These are phyloP conservation scores for Melolontha melolontha DNA, from an alignment of 2,888 invertebrate species.

Conservation along the genomic window DNA sequence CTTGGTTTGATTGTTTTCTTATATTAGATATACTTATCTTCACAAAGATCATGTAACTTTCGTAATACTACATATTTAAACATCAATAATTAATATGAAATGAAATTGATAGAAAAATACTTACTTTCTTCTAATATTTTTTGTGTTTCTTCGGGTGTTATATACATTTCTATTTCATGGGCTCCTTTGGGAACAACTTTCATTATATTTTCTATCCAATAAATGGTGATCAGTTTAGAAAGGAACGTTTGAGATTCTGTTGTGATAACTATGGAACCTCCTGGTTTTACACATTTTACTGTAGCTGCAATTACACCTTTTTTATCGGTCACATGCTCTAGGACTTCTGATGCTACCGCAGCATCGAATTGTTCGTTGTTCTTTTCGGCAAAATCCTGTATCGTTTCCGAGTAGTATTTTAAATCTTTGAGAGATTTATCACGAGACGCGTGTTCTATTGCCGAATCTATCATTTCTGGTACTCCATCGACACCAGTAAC, in stretches of 20 bases:
- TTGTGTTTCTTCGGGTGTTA: constrained; percentile 29
- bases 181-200: constrained; percentile 19
- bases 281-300: constrained; percentile 58
- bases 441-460: constrained; percentile 70
- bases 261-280: constrained; percentile 64
- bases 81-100: too few relatives aligned
- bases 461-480: constrained; percentile 73
- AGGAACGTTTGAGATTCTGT: constrained; percentile 65
- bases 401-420: constrained; percentile 64
- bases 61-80: too few relatives aligned
- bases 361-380: constrained; percentile 68
- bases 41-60: too few relatives aligned
- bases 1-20: too few relatives aligned
- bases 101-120: background rate
- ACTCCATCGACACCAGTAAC: constrained; percentile 85
- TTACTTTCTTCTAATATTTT: constrained; percentile 30
- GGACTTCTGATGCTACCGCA: constrained; percentile 75
- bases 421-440: constrained; percentile 56
- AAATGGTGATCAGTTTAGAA: constrained; percentile 61
- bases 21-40: too few relatives aligned
- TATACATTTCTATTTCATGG: constrained; percentile 20
- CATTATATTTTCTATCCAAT: constrained; percentile 23
- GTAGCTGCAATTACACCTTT: constrained; percentile 67
- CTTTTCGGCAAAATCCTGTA: constrained; percentile 66
- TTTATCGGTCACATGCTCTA: constrained; percentile 74